A percentile compares a stretch with the other conserved stretches of the same genome.
Evolutionary conservation across 2,888 invertebrate genomes (phyloP).

Genomic region (Spodoptera littoralis): DNA sequence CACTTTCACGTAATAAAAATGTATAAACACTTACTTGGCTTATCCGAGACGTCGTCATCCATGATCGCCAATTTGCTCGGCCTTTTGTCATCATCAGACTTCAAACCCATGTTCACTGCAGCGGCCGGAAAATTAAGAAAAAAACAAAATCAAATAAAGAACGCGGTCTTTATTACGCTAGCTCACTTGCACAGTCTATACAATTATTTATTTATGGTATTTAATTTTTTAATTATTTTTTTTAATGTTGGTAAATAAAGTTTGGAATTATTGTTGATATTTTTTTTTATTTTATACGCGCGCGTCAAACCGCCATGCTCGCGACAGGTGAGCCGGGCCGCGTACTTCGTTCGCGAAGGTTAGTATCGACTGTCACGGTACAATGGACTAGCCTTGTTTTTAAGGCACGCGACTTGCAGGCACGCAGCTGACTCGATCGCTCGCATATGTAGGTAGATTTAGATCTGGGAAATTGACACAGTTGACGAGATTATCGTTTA

Average conservation of each 20-base stretch:
- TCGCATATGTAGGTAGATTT: slow-evolving; percentile 44
- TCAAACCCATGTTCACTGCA: slow-evolving; percentile 85
- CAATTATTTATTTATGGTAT: slow-evolving; percentile 11
- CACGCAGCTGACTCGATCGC: slow-evolving; percentile 57
- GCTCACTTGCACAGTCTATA: slow-evolving; percentile 47
- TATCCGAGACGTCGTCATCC: slow-evolving; percentile 81
- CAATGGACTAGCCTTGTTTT: slow-evolving; percentile 78
- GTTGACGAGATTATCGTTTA: slow-evolving; percentile 38
- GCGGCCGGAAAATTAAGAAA: slow-evolving; percentile 47
- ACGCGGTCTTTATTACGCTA: slow-evolving; percentile 48
- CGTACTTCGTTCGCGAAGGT: slow-evolving; percentile 74
- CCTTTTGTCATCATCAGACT: slow-evolving; percentile 82
- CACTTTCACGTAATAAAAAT: slow-evolving; percentile 26
- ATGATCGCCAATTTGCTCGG: slow-evolving; percentile 87
- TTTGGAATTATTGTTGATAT: slow-evolving; percentile 42
- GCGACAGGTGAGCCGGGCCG: slow-evolving; percentile 66
- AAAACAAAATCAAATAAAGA: slow-evolving; percentile 57
- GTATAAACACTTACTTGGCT: slow-evolving; percentile 76
- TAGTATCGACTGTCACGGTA: slow-evolving; percentile 80
- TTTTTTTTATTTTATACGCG: slow-evolving; percentile 63
- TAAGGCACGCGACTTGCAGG: slow-evolving; percentile 74
- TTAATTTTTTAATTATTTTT: slow-evolving; percentile 4
- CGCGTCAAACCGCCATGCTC: slow-evolving; percentile 75
- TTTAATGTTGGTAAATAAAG: slow-evolving; percentile 14
- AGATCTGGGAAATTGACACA: slow-evolving; percentile 73